A percentile compares a stretch with the other conserved stretches of the same genome.
Conservation (phyloP, 2,888 invertebrate species). For the Gonocerus acuteangulatus region DNA sequence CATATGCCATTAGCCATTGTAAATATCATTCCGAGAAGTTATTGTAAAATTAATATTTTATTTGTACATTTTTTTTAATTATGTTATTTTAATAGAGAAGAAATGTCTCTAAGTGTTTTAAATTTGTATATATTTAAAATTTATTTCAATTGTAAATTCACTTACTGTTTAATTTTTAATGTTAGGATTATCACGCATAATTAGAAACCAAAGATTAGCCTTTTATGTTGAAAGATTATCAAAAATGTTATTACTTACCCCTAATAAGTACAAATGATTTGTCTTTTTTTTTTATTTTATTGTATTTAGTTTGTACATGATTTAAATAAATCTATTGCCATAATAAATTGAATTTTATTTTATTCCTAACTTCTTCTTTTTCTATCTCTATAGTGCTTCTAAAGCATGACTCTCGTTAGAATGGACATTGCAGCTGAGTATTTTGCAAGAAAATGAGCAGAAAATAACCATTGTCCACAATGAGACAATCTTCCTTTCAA, state of each 20-base stretch:
- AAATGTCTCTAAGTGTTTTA: constrained; percentile 3
- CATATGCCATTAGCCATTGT: constrained; percentile 14
- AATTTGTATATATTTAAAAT: constrained; percentile 6
- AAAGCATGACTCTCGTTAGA: too few species aligned
- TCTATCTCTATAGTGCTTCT: neutral
- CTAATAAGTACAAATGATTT: constrained; percentile 21
- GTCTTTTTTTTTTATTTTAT: constrained; percentile 2
- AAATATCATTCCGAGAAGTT: constrained; percentile 9
- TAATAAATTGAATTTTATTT: constrained; percentile 8
- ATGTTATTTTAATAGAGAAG: neutral
- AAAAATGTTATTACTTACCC: constrained; percentile 13
- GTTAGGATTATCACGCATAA: neutral
- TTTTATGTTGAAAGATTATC: constrained; percentile 18
- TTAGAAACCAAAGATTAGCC: constrained; percentile 27
- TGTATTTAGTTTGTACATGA: constrained; percentile 7
- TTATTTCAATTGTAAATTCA: constrained; percentile 12
- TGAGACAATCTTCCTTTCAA: too few species aligned
- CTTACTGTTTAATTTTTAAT: constrained; percentile 13
- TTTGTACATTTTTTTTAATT: constrained; percentile 11
- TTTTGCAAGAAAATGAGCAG: too few species aligned
- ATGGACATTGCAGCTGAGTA: too few species aligned
- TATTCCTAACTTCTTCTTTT: neutral
- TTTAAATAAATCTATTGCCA: constrained; percentile 16
- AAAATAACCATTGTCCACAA: too few species aligned
- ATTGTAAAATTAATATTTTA: constrained; percentile 19